phyloP scores from a whole-genome alignment of 2,888 invertebrate species.

The Graphium colonna region DNA sequence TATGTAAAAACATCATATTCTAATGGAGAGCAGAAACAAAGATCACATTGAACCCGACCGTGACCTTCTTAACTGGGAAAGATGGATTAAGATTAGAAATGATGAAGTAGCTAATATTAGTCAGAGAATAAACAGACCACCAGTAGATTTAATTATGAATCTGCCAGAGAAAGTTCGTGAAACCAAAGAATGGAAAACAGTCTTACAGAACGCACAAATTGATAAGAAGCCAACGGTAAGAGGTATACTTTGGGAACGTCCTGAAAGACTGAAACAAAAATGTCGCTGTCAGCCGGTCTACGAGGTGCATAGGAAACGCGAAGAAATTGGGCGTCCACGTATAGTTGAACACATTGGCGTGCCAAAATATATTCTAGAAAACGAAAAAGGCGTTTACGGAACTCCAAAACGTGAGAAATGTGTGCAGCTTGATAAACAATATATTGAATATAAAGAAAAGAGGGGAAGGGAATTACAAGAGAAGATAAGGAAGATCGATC shows the following conservation, averaged over 20 bases:
- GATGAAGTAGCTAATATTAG: conserved; percentile 50
- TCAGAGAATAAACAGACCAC: conserved; percentile 39
- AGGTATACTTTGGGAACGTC: conserved; percentile 53
- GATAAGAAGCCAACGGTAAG: conserved; percentile 43
- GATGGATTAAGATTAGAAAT: conserved; percentile 61
- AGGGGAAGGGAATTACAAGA: conserved; percentile 47
- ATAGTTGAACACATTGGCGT: conserved; percentile 59
- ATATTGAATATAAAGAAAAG: conserved; percentile 44
- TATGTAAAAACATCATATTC: conserved; percentile 25
- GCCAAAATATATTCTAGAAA: conserved; percentile 49
- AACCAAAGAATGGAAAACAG: conserved; percentile 56
- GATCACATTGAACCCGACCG: conserved; percentile 42
- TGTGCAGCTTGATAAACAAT: conserved; percentile 43
- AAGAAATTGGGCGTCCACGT: conserved; percentile 51
- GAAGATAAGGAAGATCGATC: conserved; percentile 54
- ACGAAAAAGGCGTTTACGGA: conserved; percentile 55
- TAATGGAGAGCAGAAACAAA: conserved; percentile 29
- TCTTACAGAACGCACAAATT: conserved; percentile 58
- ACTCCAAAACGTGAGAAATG: conserved; percentile 38
- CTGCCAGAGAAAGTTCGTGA: conserved; percentile 47
- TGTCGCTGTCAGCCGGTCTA: conserved; percentile 56
- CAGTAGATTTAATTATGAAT: conserved; percentile 63
- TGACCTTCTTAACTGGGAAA: conserved; percentile 61
- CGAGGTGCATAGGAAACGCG: conserved; percentile 52
- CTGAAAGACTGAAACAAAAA: conserved; percentile 48